phyloP scores from a whole-genome alignment of 2,888 invertebrate genomes.

The Dinocampus coccinellae region DNA sequence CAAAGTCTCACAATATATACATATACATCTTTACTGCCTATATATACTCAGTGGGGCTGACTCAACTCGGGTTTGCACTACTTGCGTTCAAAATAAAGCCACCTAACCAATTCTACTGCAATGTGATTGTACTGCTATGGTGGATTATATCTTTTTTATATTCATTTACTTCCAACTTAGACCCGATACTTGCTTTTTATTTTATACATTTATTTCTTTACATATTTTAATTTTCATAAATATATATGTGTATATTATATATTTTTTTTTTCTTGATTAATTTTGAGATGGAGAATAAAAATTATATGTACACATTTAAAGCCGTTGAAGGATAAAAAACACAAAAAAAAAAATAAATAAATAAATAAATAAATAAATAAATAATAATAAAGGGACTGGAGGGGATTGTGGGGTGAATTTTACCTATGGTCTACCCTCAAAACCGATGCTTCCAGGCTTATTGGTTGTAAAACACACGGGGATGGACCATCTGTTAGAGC shows the following conservation, averaged over 20 bases:
- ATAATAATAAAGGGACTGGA: no score
- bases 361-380: no score
- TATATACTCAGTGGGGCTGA: slow-evolving; percentile 27
- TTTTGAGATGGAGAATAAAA: no score
- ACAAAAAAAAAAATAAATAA: no score
- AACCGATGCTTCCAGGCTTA: slow-evolving; percentile 45
- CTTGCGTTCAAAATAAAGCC: slow-evolving; percentile 39
- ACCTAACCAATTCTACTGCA: slow-evolving; percentile 8
- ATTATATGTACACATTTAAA: no score
- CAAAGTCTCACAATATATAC: neutral
- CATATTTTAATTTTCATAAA: no score
- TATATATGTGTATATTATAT: no score
- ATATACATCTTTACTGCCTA: neutral
- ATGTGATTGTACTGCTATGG: neutral
- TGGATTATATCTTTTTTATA: neutral
- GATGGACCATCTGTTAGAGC: slow-evolving; percentile 55
- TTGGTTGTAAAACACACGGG: slow-evolving; percentile 59
- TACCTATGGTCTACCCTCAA: neutral
- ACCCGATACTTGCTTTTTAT: neutral
- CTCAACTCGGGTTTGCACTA: slow-evolving; percentile 39
- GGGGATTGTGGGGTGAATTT: no score
- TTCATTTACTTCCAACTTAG: neutral
- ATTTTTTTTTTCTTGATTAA: no score
- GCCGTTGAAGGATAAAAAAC: no score
- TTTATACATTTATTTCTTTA: neutral